Percentiles rank a stretch among this genome's conserved stretches.
Conservation (phyloP, 2,888 invertebrate species). For the Oscheius sp. region DNA sequence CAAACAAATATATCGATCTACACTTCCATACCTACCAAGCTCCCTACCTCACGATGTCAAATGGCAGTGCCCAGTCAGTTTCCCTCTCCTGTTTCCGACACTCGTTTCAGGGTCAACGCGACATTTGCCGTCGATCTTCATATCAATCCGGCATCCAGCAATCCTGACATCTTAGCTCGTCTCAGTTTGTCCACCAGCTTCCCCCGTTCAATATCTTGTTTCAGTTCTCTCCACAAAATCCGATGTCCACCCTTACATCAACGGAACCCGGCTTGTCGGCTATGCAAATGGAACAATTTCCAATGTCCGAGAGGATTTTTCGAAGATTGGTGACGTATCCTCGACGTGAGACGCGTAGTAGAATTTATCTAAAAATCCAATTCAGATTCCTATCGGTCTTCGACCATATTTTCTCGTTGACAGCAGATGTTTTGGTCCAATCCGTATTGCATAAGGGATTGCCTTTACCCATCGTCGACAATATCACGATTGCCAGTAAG, state of each 20-base stretch:
- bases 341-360: conserved; percentile 43
- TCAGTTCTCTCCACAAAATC: conserved; percentile 51
- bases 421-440: conserved; percentile 52
- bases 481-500: conserved; percentile 60
- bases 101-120: conserved; percentile 41
- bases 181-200: conserved; percentile 35
- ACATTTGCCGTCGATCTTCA: conserved; percentile 56
- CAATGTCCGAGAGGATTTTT: conserved; percentile 49
- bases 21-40: conserved; percentile 55
- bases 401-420: conserved; percentile 49
- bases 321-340: conserved; percentile 61
- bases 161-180: conserved; percentile 55
- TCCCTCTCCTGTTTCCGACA: too few relatives aligned
- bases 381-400: conserved; percentile 59
- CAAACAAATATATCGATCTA: conserved; percentile 61
- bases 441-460: conserved; percentile 58
- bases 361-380: too few relatives aligned
- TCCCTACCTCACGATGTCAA: conserved; percentile 9
- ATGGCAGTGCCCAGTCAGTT: conserved; percentile 2
- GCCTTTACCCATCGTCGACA: conserved; percentile 65
- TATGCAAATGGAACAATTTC: conserved; percentile 50
- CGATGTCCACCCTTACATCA: conserved; percentile 53
- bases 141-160: conserved; percentile 42
- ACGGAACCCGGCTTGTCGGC: conserved; percentile 49
- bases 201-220: neutral